Evolutionary conservation across 2,888 invertebrate genomes (phyloP).

Genomic region (Dicyrtomina minuta): DNA sequence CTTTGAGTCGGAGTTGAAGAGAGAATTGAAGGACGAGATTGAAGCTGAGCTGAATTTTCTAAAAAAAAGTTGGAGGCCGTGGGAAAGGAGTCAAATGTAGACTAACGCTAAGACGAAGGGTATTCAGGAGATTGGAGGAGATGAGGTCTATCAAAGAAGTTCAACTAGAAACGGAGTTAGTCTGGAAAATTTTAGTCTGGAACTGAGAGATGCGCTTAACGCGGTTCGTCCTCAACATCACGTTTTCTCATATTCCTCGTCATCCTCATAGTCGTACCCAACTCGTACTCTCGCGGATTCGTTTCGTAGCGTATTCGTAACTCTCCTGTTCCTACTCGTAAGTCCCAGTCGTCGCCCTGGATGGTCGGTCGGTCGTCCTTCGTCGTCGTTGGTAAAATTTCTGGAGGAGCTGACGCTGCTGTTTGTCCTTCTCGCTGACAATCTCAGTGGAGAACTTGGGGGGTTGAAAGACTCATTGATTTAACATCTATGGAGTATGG

Average conservation of each 20-base stretch:
- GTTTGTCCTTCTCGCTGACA: background rate
- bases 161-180: slow-evolving; percentile 14
- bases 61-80: too few species aligned
- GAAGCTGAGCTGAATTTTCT: too few species aligned
- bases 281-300: too few species aligned
- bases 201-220: slow-evolving; percentile 11
- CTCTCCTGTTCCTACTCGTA: too few species aligned
- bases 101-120: slow-evolving; percentile 13
- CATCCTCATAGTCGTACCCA: background rate
- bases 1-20: too few species aligned
- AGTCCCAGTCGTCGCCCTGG: too few species aligned
- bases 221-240: background rate
- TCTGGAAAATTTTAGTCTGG: background rate
- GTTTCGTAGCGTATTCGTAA: too few species aligned
- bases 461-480: slow-evolving; percentile 7
- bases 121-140: slow-evolving; percentile 15
- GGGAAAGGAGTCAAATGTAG: background rate
- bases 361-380: too few species aligned
- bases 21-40: too few species aligned
- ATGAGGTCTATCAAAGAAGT: slow-evolving; percentile 19
- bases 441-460: background rate
- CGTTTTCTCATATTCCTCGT: background rate
- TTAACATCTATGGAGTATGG: slow-evolving; percentile 14
- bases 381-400: too few species aligned
- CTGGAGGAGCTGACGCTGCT: background rate